Evolutionary conservation across 2,797 vertebrate genomes (phyloP).

Genomic region (Tragelaphus oryx): DNA sequence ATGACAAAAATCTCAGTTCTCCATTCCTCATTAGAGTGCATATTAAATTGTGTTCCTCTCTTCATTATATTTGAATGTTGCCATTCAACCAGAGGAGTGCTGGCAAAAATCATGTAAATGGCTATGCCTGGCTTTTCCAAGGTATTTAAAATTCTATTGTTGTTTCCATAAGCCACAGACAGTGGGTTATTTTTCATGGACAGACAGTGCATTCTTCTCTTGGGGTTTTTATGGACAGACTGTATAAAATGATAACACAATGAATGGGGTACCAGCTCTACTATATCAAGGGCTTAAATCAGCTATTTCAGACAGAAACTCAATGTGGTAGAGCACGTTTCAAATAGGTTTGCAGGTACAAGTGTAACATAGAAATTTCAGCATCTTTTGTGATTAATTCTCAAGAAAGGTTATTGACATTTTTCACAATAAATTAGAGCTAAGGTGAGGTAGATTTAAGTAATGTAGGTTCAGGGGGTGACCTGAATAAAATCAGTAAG

Average conservation of each 20-base stretch:
- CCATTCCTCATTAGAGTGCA: constrained; percentile 61
- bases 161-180: constrained; percentile 76
- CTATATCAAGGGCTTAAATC: constrained; percentile 79
- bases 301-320: constrained; percentile 79
- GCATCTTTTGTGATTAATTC: constrained; percentile 60
- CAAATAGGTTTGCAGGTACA: constrained; percentile 74
- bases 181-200: constrained; percentile 79
- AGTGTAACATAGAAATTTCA: constrained; percentile 63
- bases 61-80: constrained; percentile 55
- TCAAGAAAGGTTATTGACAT: constrained; percentile 54
- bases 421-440: constrained; percentile 69
- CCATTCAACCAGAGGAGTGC: constrained; percentile 45
- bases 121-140: constrained; percentile 59
- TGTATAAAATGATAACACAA: constrained; percentile 81
- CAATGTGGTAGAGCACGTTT: constrained; percentile 69
- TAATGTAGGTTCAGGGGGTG: constrained; percentile 16
- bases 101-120: constrained; percentile 48
- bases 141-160: constrained; percentile 80
- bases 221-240: constrained; percentile 79
- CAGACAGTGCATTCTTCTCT: constrained; percentile 77
- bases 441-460: constrained; percentile 54
- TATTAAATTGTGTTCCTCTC: constrained; percentile 72
- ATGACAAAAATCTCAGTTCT: constrained; percentile 39
- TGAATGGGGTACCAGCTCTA: constrained; percentile 75
- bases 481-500: constrained; percentile 29